Percentiles rank a stretch among this genome's conserved stretches.
Evolutionary conservation across 2,888 invertebrate species (phyloP).

Genomic region (Gymnoscelis rufifasciata): DNA sequence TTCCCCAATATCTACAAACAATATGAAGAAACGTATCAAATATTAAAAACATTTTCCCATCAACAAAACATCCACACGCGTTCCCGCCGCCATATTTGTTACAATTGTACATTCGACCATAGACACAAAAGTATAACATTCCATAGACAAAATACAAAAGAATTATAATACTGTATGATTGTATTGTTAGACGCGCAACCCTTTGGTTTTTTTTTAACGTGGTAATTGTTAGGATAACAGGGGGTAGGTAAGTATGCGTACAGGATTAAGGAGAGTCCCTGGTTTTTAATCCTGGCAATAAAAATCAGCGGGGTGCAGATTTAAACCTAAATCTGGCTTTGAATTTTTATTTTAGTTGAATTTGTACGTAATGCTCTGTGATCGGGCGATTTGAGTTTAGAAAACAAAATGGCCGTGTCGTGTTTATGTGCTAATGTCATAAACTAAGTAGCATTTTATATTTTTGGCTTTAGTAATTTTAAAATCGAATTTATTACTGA

Average conservation of each 20-base stretch:
- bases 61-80: too few species aligned
- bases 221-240: slow-evolving; percentile 48
- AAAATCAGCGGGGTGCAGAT: slow-evolving; percentile 20
- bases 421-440: too few species aligned
- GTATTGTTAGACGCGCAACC: slow-evolving; percentile 33
- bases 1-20: too few species aligned
- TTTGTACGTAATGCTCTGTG: too few species aligned
- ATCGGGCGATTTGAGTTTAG: too few species aligned
- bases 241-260: slow-evolving; percentile 20
- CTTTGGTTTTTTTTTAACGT: slow-evolving; percentile 39
- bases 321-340: slow-evolving; percentile 14
- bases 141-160: slow-evolving; percentile 34
- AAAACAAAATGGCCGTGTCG: too few species aligned
- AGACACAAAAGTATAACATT: slow-evolving; percentile 36
- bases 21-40: too few species aligned
- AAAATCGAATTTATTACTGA: too few species aligned
- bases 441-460: too few species aligned
- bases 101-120: slow-evolving; percentile 27
- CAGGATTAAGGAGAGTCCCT: slow-evolving; percentile 17
- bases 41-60: too few species aligned
- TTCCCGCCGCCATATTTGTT: slow-evolving; percentile 36
- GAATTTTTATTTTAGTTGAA: not conserved
- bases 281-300: slow-evolving; percentile 23
- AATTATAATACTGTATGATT: slow-evolving; percentile 35
- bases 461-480: too few species aligned